Percentiles rank a stretch among this genome's conserved stretches.
phyloP scores from a whole-genome alignment of 2,113 vertebrate genomes.

The Pogonocichla stellata region DNA sequence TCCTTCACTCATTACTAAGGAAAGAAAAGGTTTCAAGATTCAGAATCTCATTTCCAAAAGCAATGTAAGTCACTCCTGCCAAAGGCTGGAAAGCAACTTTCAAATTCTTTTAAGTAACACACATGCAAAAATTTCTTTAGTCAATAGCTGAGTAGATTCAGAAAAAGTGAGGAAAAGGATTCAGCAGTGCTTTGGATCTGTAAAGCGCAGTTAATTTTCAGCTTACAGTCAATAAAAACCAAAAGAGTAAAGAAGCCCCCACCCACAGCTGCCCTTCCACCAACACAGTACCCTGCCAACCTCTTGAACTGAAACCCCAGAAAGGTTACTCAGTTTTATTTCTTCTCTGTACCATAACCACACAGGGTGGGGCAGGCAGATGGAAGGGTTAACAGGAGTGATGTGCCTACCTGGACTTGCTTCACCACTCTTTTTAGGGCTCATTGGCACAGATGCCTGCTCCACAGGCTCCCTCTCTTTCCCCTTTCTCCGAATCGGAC shows the following conservation, averaged over 20 bases:
- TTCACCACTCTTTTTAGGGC: conserved; percentile 90
- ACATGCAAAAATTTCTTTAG: neutral
- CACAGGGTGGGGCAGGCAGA: accelerated
- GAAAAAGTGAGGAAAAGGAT: neutral
- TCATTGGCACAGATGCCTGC: conserved; percentile 81
- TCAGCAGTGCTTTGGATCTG: neutral
- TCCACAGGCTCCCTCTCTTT: conserved; percentile 90
- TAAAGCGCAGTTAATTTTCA: neutral
- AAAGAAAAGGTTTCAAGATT: neutral
- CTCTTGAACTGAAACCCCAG: neutral
- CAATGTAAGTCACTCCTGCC: neutral
- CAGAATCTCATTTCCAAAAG: neutral
- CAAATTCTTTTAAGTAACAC: neutral
- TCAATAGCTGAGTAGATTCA: neutral
- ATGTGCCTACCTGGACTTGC: conserved; percentile 80
- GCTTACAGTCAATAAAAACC: neutral
- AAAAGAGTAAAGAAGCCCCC: neutral
- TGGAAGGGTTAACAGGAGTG: neutral
- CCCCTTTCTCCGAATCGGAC: conserved; percentile 93
- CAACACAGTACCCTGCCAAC: neutral
- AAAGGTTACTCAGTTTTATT: neutral
- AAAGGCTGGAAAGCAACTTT: neutral
- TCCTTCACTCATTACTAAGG: neutral
- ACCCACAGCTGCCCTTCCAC: neutral
- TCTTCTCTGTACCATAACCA: neutral